phyloP scores from a whole-genome alignment of 2,888 invertebrate genomes.

The Iphiclides podalirius region DNA sequence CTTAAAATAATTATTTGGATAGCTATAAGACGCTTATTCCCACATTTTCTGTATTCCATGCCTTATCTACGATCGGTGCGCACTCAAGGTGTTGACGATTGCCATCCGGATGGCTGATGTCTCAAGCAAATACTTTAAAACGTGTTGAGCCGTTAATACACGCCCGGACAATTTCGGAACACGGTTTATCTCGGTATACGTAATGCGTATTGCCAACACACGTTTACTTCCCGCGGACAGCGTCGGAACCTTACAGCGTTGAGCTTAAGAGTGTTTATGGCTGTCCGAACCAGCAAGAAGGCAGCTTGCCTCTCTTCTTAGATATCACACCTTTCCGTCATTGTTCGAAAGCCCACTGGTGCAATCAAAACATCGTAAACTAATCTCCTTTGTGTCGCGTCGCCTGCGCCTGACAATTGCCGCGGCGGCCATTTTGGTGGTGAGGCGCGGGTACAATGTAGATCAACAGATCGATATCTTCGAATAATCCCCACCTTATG shows the following conservation, averaged over 20 bases:
- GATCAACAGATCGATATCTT: constrained; percentile 58
- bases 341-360: constrained; percentile 43
- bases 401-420: constrained; percentile 49
- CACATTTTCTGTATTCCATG: constrained; percentile 14
- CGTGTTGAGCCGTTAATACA: constrained; percentile 60
- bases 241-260: background rate
- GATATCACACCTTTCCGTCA: constrained; percentile 46
- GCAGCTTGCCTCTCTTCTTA: constrained; percentile 34
- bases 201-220: constrained; percentile 26
- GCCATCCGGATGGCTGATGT: constrained; percentile 17
- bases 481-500: constrained; percentile 49
- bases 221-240: background rate
- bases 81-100: constrained; percentile 19
- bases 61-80: constrained; percentile 8
- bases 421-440: constrained; percentile 41
- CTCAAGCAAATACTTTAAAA: constrained; percentile 44
- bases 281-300: background rate
- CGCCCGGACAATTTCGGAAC: constrained; percentile 49
- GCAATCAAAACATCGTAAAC: constrained; percentile 68
- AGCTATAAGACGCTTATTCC: constrained; percentile 12
- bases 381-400: constrained; percentile 55
- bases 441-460: constrained; percentile 38
- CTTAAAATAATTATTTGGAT: constrained; percentile 18
- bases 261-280: background rate
- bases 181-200: constrained; percentile 33